Evolutionary conservation across 92 coral and sea anemone species (phyloP).

Genomic region (Galaxea fascicularis): DNA sequence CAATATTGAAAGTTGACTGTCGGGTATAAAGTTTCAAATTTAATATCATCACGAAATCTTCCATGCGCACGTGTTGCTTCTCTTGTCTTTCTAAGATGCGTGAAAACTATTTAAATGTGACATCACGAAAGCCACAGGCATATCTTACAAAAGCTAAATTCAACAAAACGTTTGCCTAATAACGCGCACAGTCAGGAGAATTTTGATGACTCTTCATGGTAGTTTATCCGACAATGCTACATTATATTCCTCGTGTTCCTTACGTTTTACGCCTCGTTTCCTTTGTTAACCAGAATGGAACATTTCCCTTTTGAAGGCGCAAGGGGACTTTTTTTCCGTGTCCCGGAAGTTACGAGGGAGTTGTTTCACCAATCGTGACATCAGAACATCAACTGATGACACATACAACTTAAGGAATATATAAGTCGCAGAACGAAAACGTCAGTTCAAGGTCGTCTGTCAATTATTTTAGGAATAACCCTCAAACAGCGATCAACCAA

Average conservation of each 20-base stretch:
- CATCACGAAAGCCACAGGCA: conserved; percentile 15
- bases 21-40: not conserved
- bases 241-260: not conserved
- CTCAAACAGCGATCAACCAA: not conserved
- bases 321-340: conserved; percentile 5
- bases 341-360: conserved; percentile 13
- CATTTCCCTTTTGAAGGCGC: not conserved
- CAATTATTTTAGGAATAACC: too few relatives aligned
- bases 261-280: not conserved
- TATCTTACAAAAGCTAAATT: not conserved
- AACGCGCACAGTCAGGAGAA: not conserved
- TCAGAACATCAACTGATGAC: not conserved
- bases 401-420: not conserved
- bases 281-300: not conserved
- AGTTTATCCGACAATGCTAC: not conserved
- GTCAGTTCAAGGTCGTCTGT: too few relatives aligned
- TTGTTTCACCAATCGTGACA: conserved; percentile 27
- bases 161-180: not conserved
- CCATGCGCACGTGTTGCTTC: conserved; percentile 20
- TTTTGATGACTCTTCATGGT: not conserved
- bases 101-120: conserved; percentile 1
- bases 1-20: not conserved
- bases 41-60: conserved; percentile 35
- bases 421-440: not conserved
- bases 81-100: not conserved